These are phyloP conservation scores for Tor tambroides DNA, from an alignment of 2,113 vertebrate genomes.

Conservation along the genomic window DNA sequence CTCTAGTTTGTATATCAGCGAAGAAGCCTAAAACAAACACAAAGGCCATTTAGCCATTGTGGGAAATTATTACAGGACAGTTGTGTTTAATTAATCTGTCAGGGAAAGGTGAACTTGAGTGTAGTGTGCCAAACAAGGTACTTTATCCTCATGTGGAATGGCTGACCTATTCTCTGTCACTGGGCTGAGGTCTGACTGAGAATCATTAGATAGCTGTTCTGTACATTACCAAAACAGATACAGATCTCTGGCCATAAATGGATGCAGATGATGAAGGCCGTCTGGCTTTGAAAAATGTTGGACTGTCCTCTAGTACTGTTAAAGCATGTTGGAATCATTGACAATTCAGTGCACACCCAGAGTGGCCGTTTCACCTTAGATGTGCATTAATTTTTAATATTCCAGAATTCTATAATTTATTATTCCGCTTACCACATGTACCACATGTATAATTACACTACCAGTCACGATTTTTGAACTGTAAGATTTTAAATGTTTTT, in stretches of 20 bases:
- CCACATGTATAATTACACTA: not conserved
- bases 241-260: conserved; percentile 14
- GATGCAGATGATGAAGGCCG: not conserved
- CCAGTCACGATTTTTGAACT: too few relatives aligned
- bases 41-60: conserved; percentile 4
- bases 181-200: too few relatives aligned
- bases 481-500: too few relatives aligned
- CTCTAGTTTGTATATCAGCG: conserved; percentile 25
- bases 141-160: conserved; percentile 16
- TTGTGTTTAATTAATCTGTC: conserved; percentile 38
- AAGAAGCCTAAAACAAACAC: not conserved
- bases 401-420: not conserved
- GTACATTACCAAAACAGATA: not conserved
- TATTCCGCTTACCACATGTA: not conserved
- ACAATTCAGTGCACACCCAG: not conserved
- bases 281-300: not conserved
- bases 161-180: not conserved
- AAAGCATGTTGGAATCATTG: not conserved
- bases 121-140: conserved; percentile 18
- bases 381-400: not conserved
- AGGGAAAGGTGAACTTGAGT: conserved; percentile 15
- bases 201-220: not conserved
- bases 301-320: not conserved
- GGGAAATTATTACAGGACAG: conserved; percentile 34
- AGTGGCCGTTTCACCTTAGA: not conserved